Percentiles rank a stretch among this genome's conserved stretches.
Conservation (phyloP, 1,140 invertebrate genomes). For the Psix sp. region DNA sequence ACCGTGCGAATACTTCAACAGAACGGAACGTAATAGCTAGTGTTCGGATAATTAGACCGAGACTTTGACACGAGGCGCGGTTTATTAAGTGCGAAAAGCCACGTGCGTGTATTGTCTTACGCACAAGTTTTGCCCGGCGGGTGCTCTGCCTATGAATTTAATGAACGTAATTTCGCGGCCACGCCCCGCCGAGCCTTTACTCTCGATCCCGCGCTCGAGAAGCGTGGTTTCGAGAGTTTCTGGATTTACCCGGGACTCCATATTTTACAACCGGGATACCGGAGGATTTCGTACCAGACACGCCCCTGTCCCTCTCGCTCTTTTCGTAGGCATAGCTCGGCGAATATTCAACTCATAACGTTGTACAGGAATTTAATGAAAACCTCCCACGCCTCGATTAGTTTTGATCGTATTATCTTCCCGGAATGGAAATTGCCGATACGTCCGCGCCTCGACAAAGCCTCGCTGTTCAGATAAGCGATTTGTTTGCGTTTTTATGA, state of each 20-base stretch:
- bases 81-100: constrained; percentile 40
- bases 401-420: constrained; percentile 25
- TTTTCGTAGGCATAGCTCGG: constrained; percentile 38
- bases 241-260: constrained; percentile 61
- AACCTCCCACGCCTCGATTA: constrained; percentile 50
- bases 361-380: constrained; percentile 61
- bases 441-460: not conserved
- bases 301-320: constrained; percentile 57
- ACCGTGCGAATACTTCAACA: no score
- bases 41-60: constrained; percentile 52
- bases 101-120: constrained; percentile 63
- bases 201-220: constrained; percentile 37
- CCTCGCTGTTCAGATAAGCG: no score
- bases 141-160: constrained; percentile 64
- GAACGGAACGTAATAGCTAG: no score
- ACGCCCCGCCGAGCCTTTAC: constrained; percentile 60
- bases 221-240: constrained; percentile 60
- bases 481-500: no score
- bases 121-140: constrained; percentile 51
- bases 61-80: constrained; percentile 51
- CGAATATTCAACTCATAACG: constrained; percentile 50
- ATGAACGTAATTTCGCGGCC: constrained; percentile 70
- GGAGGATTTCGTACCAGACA: constrained; percentile 59
- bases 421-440: constrained; percentile 16
- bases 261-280: constrained; percentile 59